These are phyloP conservation scores for Crocuta crocuta DNA, from an alignment of 2,113 vertebrate species.

Conservation along the genomic window DNA sequence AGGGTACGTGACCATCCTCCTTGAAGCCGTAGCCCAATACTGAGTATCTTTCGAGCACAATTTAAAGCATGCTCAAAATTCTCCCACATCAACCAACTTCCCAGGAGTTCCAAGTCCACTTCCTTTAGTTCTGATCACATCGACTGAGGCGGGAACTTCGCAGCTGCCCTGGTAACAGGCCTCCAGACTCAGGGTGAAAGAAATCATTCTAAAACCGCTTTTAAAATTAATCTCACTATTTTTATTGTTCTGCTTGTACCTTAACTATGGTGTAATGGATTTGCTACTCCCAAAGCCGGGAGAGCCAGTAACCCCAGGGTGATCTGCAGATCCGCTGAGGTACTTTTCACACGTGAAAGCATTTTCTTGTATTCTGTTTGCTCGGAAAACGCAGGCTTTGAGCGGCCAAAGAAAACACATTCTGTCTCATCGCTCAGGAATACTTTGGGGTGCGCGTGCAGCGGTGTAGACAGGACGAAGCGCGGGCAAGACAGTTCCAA, in stretches of 20 bases:
- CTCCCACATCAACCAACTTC: conserved; percentile 28
- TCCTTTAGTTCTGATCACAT: conserved; percentile 49
- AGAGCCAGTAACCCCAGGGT: conserved; percentile 64
- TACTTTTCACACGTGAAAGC: conserved; percentile 60
- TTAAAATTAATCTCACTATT: conserved; percentile 66
- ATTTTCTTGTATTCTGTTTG: conserved; percentile 67
- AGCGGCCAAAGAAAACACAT: not conserved
- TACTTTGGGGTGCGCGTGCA: not conserved
- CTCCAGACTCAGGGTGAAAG: not conserved
- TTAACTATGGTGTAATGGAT: conserved; percentile 68
- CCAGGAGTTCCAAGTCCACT: conserved; percentile 11
- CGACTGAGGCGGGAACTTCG: conserved; percentile 55
- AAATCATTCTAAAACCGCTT: conserved; percentile 58
- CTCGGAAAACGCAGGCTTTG: conserved; percentile 69
- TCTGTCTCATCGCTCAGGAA: conserved; percentile 52
- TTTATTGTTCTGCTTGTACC: conserved; percentile 74
- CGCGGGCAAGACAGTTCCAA: not conserved
- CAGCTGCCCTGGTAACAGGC: not conserved
- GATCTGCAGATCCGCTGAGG: conserved; percentile 55
- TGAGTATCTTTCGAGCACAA: not conserved
- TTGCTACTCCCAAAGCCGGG: conserved; percentile 77
- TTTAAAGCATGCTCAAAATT: not conserved
- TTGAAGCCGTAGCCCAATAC: not conserved
- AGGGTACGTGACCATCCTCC: not conserved
- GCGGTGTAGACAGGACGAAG: not conserved